Conservation (phyloP, 2,113 vertebrate genomes). For the Merops nubicus region DNA sequence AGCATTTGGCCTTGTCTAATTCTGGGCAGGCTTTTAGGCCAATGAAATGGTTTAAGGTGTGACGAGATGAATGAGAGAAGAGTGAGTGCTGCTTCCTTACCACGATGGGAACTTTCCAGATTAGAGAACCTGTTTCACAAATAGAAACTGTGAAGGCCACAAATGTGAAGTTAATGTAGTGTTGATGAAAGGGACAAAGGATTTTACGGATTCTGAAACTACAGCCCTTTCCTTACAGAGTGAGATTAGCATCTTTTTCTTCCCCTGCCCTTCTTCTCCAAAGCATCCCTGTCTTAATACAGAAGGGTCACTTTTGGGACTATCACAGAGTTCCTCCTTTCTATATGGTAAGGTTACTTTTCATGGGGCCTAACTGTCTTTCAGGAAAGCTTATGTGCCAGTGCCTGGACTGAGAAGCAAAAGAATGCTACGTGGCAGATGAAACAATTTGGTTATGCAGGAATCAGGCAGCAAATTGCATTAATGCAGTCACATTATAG, state of each 20-base stretch:
- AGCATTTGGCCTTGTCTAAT: background rate
- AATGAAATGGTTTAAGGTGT: background rate
- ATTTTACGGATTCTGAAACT: background rate
- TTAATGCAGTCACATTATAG: background rate
- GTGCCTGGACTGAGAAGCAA: background rate
- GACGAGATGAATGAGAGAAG: background rate
- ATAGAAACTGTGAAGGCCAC: fast-evolving
- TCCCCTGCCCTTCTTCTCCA: background rate
- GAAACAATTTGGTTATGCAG: background rate
- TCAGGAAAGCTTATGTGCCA: background rate
- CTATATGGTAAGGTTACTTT: background rate
- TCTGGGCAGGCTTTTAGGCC: background rate
- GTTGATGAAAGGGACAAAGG: background rate
- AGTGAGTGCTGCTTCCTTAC: background rate
- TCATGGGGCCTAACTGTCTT: background rate
- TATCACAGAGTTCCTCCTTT: background rate
- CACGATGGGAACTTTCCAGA: background rate
- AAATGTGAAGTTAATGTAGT: background rate
- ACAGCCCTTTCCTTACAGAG: background rate
- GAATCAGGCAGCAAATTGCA: background rate
- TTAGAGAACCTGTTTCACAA: background rate
- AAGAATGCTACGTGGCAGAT: background rate
- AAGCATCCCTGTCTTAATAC: background rate
- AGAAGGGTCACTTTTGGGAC: background rate
- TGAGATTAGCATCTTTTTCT: background rate